Base-by-base conservation (phyloP, 2,888 invertebrate species). In the Hypomecis punctinalis region DNA sequence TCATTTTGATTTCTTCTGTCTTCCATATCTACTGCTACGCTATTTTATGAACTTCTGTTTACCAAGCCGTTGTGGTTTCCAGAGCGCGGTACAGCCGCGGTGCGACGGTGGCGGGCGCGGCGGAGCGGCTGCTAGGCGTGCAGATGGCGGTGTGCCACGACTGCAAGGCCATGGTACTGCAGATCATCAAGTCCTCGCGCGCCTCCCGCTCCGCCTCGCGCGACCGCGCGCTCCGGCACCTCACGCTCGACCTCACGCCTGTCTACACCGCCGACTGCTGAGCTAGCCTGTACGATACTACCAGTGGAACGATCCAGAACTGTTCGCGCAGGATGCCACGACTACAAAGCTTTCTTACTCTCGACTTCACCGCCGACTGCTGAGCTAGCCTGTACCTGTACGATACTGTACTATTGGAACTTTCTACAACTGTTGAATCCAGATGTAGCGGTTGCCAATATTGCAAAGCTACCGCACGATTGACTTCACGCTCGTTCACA, bases 101-200 rank as follows among this genome's bases (percentile, higher is more conserved):
- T 78, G 91, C 94, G 63, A 75, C 95, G 23, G 94, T 94, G 67
- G 93, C 91, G 68, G 84, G 83, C 49, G 93, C 94, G 60, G 94
- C 89, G 66, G 96, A 96, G 81, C 94, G 95, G 23, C 90, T 96
- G 53, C 95, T 95, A 66, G 96, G 96, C 73, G 96, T 97, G 66
- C 95, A 97, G 81, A 97, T 98, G 96, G 96, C 96, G 68, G 98
- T 98, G 53, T 99, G 98, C 85, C 96, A 97, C 86, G 98, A 98
- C 93, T 99, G 98, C 93, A 97, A 97, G 85, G 96, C 97, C 67
- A 97, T 98, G 96, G 97, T 98, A 66, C 95, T 98, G 77, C 97
- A 98, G 92, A 98, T 98, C 84, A 98, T 98, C 84, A 96, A 97
- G 89, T 97, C 98, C 33, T 97, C 97, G 72, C 95, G 96, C 84